Conservation (phyloP, 2,797 vertebrate species). For the Salmo trutta region DNA sequence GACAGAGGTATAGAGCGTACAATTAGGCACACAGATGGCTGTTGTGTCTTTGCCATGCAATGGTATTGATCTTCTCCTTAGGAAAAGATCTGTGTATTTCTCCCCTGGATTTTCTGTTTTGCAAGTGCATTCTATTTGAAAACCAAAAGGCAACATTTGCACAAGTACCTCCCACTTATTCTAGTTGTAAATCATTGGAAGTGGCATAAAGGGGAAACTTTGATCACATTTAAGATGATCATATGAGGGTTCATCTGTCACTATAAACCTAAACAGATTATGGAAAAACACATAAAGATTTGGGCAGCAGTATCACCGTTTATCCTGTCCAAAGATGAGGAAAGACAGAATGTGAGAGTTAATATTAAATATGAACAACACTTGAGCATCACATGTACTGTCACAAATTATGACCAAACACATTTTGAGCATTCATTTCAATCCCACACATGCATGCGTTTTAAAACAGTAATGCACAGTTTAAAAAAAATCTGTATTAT, state of each 20-base stretch:
- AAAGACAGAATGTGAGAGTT: slow-evolving; percentile 38
- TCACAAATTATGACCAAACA: background rate
- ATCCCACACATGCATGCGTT: background rate
- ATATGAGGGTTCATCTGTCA: background rate
- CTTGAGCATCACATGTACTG: slow-evolving; percentile 5
- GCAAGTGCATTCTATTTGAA: slow-evolving; percentile 58
- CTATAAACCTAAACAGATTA: slow-evolving; percentile 22
- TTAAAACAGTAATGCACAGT: background rate
- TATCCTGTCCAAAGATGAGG: slow-evolving; percentile 28
- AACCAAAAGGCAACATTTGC: slow-evolving; percentile 16
- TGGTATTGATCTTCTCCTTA: slow-evolving; percentile 71
- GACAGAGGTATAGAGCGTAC: slow-evolving; percentile 76
- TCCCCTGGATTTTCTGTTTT: slow-evolving; percentile 36
- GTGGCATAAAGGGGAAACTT: slow-evolving; percentile 34
- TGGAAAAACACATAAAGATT: slow-evolving; percentile 28
- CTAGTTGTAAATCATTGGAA: slow-evolving; percentile 27
- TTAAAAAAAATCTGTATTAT: background rate
- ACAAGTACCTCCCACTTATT: slow-evolving; percentile 6
- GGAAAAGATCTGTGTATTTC: slow-evolving; percentile 66
- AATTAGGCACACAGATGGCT: slow-evolving; percentile 86
- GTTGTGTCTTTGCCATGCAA: slow-evolving; percentile 69
- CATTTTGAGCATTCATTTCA: background rate
- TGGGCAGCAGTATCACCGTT: slow-evolving; percentile 34
- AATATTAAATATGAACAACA: slow-evolving; percentile 39
- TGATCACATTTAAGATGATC: slow-evolving; percentile 49